phyloP scores from a whole-genome alignment of 2,888 invertebrate species.

The Blomia tropicalis region DNA sequence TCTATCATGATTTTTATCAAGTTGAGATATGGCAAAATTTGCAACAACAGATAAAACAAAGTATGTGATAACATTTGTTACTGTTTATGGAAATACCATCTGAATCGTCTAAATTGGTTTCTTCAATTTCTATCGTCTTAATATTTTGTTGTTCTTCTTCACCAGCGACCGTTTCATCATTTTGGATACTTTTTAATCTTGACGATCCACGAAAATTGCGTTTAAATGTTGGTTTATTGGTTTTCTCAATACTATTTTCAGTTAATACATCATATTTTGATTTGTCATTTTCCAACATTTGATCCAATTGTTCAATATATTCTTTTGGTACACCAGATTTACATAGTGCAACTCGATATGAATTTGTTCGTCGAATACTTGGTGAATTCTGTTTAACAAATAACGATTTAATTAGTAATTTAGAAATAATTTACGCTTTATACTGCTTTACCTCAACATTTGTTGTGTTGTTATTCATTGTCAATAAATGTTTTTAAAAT shows the following conservation, averaged over 20 bases:
- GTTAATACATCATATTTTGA: background rate
- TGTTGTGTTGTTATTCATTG: too few species aligned
- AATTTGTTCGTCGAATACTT: conserved; percentile 7
- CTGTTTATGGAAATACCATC: background rate
- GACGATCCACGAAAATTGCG: background rate
- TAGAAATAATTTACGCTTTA: background rate
- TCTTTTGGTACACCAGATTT: conserved; percentile 12
- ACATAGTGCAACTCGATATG: conserved; percentile 6
- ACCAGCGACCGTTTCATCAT: background rate
- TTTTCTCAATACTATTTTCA: background rate
- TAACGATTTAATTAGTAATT: background rate
- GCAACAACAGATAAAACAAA: conserved; percentile 9
- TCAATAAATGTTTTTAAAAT: too few species aligned
- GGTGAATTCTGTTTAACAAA: conserved; percentile 8
- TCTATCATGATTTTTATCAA: background rate
- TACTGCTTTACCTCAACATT: background rate
- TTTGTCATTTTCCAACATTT: background rate
- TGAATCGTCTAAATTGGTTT: background rate
- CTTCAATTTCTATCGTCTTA: background rate
- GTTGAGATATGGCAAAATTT: background rate
- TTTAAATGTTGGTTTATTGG: background rate
- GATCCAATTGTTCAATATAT: background rate
- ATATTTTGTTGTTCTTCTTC: background rate
- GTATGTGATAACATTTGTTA: background rate
- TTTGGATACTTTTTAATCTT: too few species aligned